Base-by-base conservation (phyloP, 2,113 vertebrate species). In the Salvelinus fontinalis region DNA sequence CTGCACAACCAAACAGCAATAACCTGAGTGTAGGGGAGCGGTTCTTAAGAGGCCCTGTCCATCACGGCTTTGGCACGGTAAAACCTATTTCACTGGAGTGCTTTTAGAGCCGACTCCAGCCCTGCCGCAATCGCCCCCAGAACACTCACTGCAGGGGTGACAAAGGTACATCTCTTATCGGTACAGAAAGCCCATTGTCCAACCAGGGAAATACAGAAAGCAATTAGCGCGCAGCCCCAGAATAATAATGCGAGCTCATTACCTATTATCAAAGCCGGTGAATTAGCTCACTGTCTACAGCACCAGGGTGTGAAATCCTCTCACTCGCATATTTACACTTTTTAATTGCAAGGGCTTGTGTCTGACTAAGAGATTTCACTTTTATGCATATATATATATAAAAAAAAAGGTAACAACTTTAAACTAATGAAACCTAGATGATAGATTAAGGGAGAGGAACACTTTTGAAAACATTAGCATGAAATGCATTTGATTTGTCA, bases 191-290 rank as follows among this genome's bases (percentile, higher is more conserved):
- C 88, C 91, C 88, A 93, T 93, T 93, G 93, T 94, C 91, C 93
- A 87, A 92, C 89, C 76, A 81, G 89, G 87, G 89, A 92, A 92
- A 88, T 91, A 93, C 91, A 93, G 90, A 94, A 94, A 93, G 93
- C 92, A 94, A 94, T 94, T 94, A 94, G 92, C 89, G 86, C 79
- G 65, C 74, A 67, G 84, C 88, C 88, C 83, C 86, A 85, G 91
- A 93, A 94, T 92, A 93, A 93, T 93, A 92, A 93, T 91, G 92
- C 81, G 75, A 90, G 92, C 93, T 94, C 92, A 92, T 94, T 93
- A 93, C 90, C 89, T 90, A 91, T 90, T 93, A 93, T 92, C 93
- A 93, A 94, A 92, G 91, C 87, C 78, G 79, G 86, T 87, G 90
- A 93, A 94, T 93, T 94, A 93, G 92, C 93, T 94, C 87, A 86